phyloP scores from a whole-genome alignment of 2,113 vertebrate genomes.

The Sinocyclocheilus maitianheensis region DNA sequence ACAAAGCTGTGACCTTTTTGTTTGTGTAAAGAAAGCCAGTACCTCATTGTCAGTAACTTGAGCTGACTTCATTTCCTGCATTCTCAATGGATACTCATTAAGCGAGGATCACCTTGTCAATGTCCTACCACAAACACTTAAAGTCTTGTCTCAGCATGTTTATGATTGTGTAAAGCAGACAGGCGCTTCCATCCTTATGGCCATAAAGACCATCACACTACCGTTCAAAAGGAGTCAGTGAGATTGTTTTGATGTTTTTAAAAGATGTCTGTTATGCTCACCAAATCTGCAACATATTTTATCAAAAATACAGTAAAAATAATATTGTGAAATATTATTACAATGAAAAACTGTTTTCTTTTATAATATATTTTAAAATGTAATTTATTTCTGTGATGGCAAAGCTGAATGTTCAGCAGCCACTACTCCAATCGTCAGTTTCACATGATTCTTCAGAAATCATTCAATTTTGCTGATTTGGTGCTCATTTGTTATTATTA shows the following conservation, averaged over 20 bases:
- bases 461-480: no score
- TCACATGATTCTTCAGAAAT: no score
- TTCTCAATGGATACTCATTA: conserved; percentile 8
- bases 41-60: conserved; percentile 32
- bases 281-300: no score
- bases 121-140: neutral
- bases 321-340: no score
- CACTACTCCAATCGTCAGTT: no score
- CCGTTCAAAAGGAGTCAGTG: neutral
- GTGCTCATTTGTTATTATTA: neutral
- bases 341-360: no score
- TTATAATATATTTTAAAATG: no score
- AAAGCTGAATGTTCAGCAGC: no score
- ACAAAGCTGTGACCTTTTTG: conserved; percentile 1
- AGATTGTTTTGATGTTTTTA: neutral
- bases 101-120: neutral
- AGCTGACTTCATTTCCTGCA: conserved; percentile 45
- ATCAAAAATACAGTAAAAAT: no score
- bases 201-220: neutral
- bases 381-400: no score
- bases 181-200: neutral
- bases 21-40: conserved; percentile 23
- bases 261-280: neutral
- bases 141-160: conserved; percentile 23
- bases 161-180: neutral